These are phyloP conservation scores for Phrynocephalus forsythii DNA, from an alignment of 2,797 vertebrate species.

Conservation along the genomic window DNA sequence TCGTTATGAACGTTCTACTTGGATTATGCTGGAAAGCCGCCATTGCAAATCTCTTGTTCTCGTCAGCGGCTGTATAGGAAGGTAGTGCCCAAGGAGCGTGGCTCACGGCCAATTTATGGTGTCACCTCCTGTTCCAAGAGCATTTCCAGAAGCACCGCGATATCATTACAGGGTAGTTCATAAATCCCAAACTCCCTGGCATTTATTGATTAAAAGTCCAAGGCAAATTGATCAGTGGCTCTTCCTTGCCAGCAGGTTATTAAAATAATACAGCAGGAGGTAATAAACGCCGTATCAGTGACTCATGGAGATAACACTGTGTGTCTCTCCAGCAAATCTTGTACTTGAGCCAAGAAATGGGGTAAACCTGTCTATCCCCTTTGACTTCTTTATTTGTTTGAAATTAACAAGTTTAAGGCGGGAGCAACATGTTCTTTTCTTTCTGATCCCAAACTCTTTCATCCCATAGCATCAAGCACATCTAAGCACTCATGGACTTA, in stretches of 20 bases:
- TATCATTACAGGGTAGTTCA: conserved; percentile 44
- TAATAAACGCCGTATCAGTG: conserved; percentile 41
- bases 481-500: not conserved
- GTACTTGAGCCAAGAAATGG: not conserved
- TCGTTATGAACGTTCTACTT: not conserved
- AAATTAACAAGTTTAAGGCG: not conserved
- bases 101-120: conserved; percentile 1
- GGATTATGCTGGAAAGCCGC: too few relatives aligned
- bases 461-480: not conserved
- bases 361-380: not conserved
- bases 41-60: not conserved
- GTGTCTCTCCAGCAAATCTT: not conserved
- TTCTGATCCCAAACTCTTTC: not conserved
- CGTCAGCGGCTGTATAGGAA: not conserved
- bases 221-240: conserved; percentile 39
- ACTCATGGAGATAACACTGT: conserved; percentile 6
- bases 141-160: conserved; percentile 32
- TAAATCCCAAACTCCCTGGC: conserved; percentile 60
- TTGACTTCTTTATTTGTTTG: not conserved
- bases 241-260: conserved; percentile 46
- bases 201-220: conserved; percentile 56
- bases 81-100: not conserved
- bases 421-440: not conserved
- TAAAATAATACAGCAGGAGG: conserved; percentile 62
- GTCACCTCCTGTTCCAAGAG: conserved; percentile 12